Evolutionary conservation across 2,888 invertebrate genomes (phyloP), one percentile per base, ranked within the genome.

Genomic region (Caenorhabditis afra): DNA sequence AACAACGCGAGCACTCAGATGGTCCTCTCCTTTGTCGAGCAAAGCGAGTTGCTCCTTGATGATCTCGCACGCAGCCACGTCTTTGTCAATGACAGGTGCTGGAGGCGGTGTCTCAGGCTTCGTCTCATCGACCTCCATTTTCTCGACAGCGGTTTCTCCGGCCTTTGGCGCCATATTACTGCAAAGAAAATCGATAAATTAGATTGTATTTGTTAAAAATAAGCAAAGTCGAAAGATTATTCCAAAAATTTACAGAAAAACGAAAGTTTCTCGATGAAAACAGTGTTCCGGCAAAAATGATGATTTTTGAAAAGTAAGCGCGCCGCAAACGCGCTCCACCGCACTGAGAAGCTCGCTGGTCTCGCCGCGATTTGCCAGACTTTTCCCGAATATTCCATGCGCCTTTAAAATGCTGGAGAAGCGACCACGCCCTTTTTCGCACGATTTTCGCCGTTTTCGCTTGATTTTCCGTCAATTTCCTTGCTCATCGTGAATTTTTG

Each of bases 11-110:
- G 83, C 85, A 49, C 86, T 79, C 49, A 85, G 62, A 58, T 88
- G 86, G 11, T 70, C 58, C 39, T 88, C 88, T 11, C 86, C 86
- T 49, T 85, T 86, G 65, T 89, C 89, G 35, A 89, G 66, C 35
- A 73, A 39, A 23, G 70, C 59, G 37, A 83, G 50, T 23, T 84
- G 84, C 22, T 84, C 82, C 50, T 77, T 81, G 57, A 85, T 71
- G 37, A 29, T 29, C 29, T 29, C 29, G 7, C 3, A 29, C 3
- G 29, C 76, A 47, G 87, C 81, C 7, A 79, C 68, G 29, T 80
- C 81, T n/a, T 77, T 11, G 59, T 87, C 82, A 29, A 79, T 81
- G 1, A 47, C 67, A n/a, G 67, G 64, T 49, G 81, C 78, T 41
- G 70, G 57, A 8, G 37, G 55, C 14, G 68, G 50, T 8, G 35